phyloP scores from a whole-genome alignment of 2,113 vertebrate species.

The Penelope pileata region DNA sequence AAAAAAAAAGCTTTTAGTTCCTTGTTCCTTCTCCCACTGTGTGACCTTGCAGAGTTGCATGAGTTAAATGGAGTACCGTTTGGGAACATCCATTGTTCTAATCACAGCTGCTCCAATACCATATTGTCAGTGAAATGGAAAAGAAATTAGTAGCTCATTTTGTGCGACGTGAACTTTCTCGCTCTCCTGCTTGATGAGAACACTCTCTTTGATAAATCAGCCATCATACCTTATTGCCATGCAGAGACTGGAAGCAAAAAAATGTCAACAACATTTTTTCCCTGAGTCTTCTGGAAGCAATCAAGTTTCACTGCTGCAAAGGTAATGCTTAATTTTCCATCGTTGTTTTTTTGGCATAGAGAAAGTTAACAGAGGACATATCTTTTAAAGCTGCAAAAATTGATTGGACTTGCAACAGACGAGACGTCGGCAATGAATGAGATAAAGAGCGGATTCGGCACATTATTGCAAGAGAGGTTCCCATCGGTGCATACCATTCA shows the following conservation, averaged over 20 bases:
- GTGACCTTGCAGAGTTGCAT: constrained; percentile 74
- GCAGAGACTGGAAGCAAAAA: constrained; percentile 72
- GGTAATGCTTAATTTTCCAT: constrained; percentile 72
- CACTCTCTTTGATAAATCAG: constrained; percentile 79
- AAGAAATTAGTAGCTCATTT: constrained; percentile 83
- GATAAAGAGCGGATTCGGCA: constrained; percentile 55
- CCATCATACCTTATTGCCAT: constrained; percentile 76
- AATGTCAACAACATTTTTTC: constrained; percentile 74
- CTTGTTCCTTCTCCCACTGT: constrained; percentile 8
- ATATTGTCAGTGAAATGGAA: constrained; percentile 79
- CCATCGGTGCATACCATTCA: constrained; percentile 56
- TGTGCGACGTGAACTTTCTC: constrained; percentile 77
- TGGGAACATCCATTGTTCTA: constrained; percentile 77
- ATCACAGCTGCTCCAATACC: constrained; percentile 78
- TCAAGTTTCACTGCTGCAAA: constrained; percentile 74
- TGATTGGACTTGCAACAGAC: constrained; percentile 67
- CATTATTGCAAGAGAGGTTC: constrained; percentile 49
- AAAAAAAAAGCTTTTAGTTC: not conserved
- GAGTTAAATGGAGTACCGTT: constrained; percentile 75
- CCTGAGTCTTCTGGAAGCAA: constrained; percentile 72
- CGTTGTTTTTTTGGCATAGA: constrained; percentile 44
- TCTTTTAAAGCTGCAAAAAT: constrained; percentile 69
- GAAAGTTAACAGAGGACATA: constrained; percentile 66
- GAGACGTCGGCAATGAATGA: constrained; percentile 32
- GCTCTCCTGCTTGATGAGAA: constrained; percentile 71